Percentiles rank a stretch among this genome's conserved stretches.
phyloP scores from a whole-genome alignment of 2,888 invertebrate species.

The Camponotus fellah region DNA sequence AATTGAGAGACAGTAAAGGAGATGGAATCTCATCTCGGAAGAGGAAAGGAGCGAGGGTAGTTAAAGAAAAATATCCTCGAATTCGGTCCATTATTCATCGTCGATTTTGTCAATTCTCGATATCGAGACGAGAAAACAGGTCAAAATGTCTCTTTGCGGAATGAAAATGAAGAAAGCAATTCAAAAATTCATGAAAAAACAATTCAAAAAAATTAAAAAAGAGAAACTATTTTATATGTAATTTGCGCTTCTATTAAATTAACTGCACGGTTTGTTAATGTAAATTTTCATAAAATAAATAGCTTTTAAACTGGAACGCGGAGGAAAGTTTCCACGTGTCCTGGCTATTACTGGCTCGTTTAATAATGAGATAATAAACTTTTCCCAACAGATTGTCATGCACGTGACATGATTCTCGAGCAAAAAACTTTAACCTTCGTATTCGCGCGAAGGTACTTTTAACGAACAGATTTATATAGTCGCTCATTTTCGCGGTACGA shows the following conservation, averaged over 20 bases:
- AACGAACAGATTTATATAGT: background rate
- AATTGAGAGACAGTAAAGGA: slow-evolving; percentile 10
- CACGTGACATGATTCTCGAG: background rate
- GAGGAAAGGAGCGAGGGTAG: background rate
- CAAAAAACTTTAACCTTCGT: background rate
- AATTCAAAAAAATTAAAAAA: background rate
- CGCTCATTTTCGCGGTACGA: background rate
- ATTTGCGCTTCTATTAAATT: background rate
- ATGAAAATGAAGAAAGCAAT: background rate
- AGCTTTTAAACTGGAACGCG: background rate
- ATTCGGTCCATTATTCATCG: slow-evolving; percentile 21
- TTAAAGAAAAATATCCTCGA: slow-evolving; percentile 16
- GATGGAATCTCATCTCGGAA: slow-evolving; percentile 1
- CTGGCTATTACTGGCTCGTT: background rate
- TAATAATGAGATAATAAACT: slow-evolving; percentile 9
- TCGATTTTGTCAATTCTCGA: slow-evolving; percentile 43
- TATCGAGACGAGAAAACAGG: slow-evolving; percentile 24
- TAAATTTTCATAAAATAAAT: background rate
- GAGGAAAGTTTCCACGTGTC: background rate
- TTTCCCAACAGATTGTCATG: background rate
- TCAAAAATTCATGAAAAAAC: no score
- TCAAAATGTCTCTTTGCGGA: slow-evolving; percentile 22
- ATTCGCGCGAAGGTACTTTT: background rate
- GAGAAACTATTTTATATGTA: background rate
- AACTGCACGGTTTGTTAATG: background rate